These are phyloP conservation scores for Drosophila tropicalis DNA, from an alignment of 1,140 invertebrate species.

Conservation along the genomic window DNA sequence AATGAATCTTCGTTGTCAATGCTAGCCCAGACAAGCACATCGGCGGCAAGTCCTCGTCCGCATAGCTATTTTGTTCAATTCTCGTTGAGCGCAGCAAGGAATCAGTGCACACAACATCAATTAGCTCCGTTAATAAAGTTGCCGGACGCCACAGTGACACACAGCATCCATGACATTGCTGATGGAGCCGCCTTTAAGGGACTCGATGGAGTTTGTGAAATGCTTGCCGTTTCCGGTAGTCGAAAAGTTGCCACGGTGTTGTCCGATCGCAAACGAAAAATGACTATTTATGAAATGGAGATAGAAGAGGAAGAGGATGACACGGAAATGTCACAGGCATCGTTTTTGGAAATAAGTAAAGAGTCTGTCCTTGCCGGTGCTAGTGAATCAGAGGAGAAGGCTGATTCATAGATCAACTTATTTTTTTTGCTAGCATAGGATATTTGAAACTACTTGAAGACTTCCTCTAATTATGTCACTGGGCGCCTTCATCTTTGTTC, in stretches of 20 bases:
- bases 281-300: constrained; percentile 96
- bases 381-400: constrained; percentile 33
- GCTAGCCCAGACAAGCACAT: constrained; percentile 85
- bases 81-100: constrained; percentile 84
- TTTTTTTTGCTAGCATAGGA: not conserved
- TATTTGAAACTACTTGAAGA: not conserved
- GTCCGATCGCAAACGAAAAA: constrained; percentile 90
- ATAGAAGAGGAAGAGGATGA: constrained; percentile 95
- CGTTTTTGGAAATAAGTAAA: constrained; percentile 80
- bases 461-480: too few species aligned
- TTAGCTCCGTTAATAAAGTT: constrained; percentile 83
- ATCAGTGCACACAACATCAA: constrained; percentile 80
- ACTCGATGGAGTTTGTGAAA: constrained; percentile 89
- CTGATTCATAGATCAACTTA: not conserved
- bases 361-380: constrained; percentile 60
- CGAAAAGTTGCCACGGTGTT: constrained; percentile 94
- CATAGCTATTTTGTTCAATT: constrained; percentile 88
- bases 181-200: constrained; percentile 85
- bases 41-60: constrained; percentile 83
- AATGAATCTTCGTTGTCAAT: constrained; percentile 90
- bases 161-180: constrained; percentile 84
- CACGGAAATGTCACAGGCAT: constrained; percentile 85
- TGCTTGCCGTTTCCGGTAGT: constrained; percentile 93
- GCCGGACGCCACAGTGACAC: constrained; percentile 83
- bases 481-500: too few species aligned